Evolutionary conservation across 2,797 vertebrate species (phyloP).

Genomic region (Labeo calbasu): DNA sequence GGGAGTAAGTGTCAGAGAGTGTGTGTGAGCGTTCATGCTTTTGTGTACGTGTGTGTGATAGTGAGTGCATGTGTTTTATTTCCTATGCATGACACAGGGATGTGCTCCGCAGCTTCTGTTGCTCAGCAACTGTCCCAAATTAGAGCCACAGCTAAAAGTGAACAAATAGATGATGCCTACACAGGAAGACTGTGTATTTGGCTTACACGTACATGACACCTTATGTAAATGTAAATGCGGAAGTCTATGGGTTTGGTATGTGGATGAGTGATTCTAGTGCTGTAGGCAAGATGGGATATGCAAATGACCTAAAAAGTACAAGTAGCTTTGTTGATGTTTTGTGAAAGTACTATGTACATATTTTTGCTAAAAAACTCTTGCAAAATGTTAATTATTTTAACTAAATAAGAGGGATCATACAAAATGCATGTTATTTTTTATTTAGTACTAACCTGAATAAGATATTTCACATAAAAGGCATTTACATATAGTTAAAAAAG

Average conservation of each 20-base stretch:
- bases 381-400: too few species aligned
- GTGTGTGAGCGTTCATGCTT: neutral
- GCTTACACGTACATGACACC: neutral
- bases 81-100: conserved; percentile 51
- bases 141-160: conserved; percentile 45
- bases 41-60: neutral
- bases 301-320: neutral
- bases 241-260: neutral
- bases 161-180: conserved; percentile 46
- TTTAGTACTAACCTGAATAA: too few species aligned
- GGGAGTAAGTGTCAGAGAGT: conserved; percentile 4
- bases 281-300: neutral
- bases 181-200: neutral
- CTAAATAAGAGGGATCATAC: too few species aligned
- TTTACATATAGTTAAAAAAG: too few species aligned
- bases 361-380: neutral
- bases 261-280: neutral
- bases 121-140: conserved; percentile 61
- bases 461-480: too few species aligned
- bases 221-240: neutral
- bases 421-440: too few species aligned
- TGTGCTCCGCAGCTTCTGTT: conserved; percentile 54
- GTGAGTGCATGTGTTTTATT: conserved; percentile 29
- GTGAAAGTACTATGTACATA: neutral
- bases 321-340: neutral